Percentiles rank a stretch among this genome's conserved stretches.
Conservation (phyloP, 2,797 vertebrate genomes). For the Danio aesculapii region DNA sequence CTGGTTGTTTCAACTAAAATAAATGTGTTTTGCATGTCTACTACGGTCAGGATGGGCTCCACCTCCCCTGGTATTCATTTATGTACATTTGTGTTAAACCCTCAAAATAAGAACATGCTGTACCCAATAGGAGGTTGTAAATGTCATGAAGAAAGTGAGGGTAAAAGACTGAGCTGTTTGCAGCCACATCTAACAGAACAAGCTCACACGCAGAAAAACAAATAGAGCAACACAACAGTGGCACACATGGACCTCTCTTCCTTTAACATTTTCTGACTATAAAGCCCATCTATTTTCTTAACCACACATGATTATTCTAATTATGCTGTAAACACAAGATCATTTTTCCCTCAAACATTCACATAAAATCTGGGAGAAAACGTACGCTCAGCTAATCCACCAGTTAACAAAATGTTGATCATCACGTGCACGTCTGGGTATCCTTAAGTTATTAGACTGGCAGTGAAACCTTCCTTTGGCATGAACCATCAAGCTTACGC, state of each 20-base stretch:
- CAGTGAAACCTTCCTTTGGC: background rate
- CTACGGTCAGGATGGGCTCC: background rate
- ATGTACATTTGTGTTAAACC: conserved; percentile 22
- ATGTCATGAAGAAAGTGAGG: conserved; percentile 5
- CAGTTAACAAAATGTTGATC: conserved; percentile 24
- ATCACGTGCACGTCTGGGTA: conserved; percentile 17
- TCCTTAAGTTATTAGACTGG: conserved; percentile 18
- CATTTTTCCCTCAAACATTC: conserved; percentile 9
- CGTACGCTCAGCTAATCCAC: background rate
- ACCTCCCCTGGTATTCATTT: conserved; percentile 2
- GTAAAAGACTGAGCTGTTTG: conserved; percentile 6
- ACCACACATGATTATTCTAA: conserved; percentile 22
- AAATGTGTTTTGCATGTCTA: conserved; percentile 6
- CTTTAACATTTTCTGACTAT: background rate
- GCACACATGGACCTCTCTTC: conserved; percentile 18
- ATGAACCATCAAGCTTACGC: conserved; percentile 9
- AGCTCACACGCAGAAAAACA: conserved; percentile 23
- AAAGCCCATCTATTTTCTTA: conserved; percentile 24
- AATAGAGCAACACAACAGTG: conserved; percentile 18
- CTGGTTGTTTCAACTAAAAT: background rate
- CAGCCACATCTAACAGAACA: conserved; percentile 32
- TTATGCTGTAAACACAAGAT: conserved; percentile 18
- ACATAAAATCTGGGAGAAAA: conserved; percentile 13
- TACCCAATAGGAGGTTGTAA: conserved; percentile 21
- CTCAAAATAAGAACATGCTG: conserved; percentile 46